Conservation (phyloP, 2,113 vertebrate genomes). For the Bubo bubo region DNA sequence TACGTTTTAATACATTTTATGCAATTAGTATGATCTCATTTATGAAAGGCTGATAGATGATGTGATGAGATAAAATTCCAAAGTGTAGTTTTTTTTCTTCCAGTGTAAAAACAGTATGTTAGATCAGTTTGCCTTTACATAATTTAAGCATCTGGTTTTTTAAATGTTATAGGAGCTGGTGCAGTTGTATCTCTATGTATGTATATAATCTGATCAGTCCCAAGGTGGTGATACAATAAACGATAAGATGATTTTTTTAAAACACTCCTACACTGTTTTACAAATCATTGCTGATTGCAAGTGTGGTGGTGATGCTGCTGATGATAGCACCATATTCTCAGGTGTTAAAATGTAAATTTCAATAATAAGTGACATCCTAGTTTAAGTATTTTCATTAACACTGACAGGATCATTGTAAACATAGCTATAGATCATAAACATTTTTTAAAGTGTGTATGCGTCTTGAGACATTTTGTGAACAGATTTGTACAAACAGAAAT, state of each 20-base stretch:
- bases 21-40: conserved; percentile 57
- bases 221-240: conserved; percentile 70
- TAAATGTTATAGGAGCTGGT: conserved; percentile 63
- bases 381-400: conserved; percentile 38
- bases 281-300: conserved; percentile 71
- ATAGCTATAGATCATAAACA: conserved; percentile 2
- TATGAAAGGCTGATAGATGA: conserved; percentile 61
- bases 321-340: conserved; percentile 42
- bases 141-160: conserved; percentile 61
- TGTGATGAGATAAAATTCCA: conserved; percentile 60
- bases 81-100: conserved; percentile 65
- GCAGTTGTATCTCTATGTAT: conserved; percentile 72
- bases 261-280: conserved; percentile 72
- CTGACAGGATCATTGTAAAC: conserved; percentile 45
- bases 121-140: conserved; percentile 67
- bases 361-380: background rate
- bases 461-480: conserved; percentile 13
- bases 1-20: conserved; percentile 75
- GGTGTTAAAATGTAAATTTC: conserved; percentile 64
- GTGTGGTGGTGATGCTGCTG: conserved; percentile 64
- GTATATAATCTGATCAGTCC: conserved; percentile 69
- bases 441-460: conserved; percentile 39
- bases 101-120: conserved; percentile 55
- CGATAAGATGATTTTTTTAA: conserved; percentile 66
- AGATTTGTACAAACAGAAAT: conserved; percentile 30